Evolutionary conservation across 2,797 vertebrate species (phyloP), one percentile per base, ranked within the genome.

Genomic region (Peromyscus attwateri): DNA sequence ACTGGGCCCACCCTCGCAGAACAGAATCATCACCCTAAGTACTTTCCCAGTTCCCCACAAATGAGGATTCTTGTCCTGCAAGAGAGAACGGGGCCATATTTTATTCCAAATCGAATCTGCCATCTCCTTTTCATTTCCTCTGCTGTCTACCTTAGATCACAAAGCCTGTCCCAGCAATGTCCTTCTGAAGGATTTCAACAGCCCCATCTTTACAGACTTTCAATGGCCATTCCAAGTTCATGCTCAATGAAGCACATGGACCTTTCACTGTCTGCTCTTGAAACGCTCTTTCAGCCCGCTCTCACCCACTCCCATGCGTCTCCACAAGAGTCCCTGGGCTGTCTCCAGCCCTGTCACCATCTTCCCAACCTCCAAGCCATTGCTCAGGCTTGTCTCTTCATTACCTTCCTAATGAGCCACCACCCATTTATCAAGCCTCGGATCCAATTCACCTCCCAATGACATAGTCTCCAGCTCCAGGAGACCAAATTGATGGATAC

Each of bases 1-100:
- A 97, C 97, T 93, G 83, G 94, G 99, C 98, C 99, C 99, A 99
- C 99, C 99, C 99, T 99, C 95, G 99, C 98, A 98, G 99, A 99
- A 99, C 98, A 98, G 98, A 98, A 99, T 99, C 98, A 98, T 98
- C 98, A 98, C 96, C 93, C 55, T 98, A 98, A 98, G 98, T 98
- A 97, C 98, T 98, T 98, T 97, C 95, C 98, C 98, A 98, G 97
- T 97, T 96, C 95, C 2, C 49, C 3, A 55, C 89, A 97, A 96
- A 96, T 89, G 97, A 98, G 95, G 97, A 98, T 97, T 97, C 94
- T 97, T 97, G 96, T 94, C 97, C 97, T 96, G 95, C 82, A 91
- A 95, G 93, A 96, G 75, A 96, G 85, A 98, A 97, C 98, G 87
- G 95, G 94, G 93, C 89, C 77, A 84, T 97, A 98, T 98, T 98